Base-by-base conservation (phyloP, 2,888 invertebrate genomes). In the Myathropa florea region DNA sequence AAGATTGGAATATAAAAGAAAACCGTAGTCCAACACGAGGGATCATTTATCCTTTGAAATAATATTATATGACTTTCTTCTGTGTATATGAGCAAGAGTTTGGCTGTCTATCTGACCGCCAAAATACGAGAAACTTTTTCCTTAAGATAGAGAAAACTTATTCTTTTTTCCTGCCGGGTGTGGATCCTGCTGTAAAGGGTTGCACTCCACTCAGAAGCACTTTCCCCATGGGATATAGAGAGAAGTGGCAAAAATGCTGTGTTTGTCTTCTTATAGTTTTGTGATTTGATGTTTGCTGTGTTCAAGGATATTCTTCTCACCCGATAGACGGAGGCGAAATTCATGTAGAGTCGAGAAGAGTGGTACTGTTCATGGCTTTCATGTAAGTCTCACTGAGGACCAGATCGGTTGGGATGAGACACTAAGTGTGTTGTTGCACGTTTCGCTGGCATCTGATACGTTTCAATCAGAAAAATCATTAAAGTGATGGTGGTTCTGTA, bases 381-480 rank as follows among this genome's bases (percentile, higher is more conserved):
- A 4, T 18, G 46, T 46, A 46, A 18, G 46, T 18, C 57, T 57
- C 57, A 14, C 23, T 23, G 57, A 26, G 24, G 10, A 23, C 1
- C 24, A 24, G 46, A 1, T 18, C n/a, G 7, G 0, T 18, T 18
- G 18, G 46, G 6, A 14, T 10, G 23, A 7, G 23, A 7, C 24
- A 57, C 23, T 57, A 57, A 57, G 55, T n/a, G 46, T 84, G 81
- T 46, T 75, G 71, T 33, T 73, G 81, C 85, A 85, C 85, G 85
- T 77, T 60, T 68, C 36, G 30, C 53, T 70, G 28, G 53, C 81
- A 75, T 78, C 82, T 82, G 81, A 82, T 86, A 81, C 85, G 67
- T 46, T 86, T 82, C 75, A 83, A 86, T 83, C 86, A 79, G 75
- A 78, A 75, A 81, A 82, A 79, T 75, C 73, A 83, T 75, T 78